Percentiles rank a stretch among this genome's conserved stretches.
phyloP scores from a whole-genome alignment of 2,797 vertebrate genomes.

The Malacoctenus gilli region DNA sequence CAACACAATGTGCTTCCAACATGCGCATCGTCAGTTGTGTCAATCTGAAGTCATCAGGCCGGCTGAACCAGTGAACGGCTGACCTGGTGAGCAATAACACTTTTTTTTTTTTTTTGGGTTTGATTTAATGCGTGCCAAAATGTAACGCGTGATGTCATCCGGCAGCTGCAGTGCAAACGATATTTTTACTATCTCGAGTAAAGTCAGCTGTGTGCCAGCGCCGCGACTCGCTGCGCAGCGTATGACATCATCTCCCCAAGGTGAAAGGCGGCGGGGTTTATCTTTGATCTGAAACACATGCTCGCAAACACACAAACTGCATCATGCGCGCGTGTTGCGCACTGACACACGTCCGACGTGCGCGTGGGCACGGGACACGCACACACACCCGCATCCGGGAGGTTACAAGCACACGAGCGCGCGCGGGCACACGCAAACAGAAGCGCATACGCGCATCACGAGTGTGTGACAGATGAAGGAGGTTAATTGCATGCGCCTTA shows the following conservation, averaged over 20 bases:
- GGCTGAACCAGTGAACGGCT: not conserved
- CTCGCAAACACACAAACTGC: not conserved
- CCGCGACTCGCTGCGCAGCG: conserved; percentile 37
- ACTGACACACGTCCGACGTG: not conserved
- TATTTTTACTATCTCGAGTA: conserved; percentile 25
- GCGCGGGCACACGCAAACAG: not conserved
- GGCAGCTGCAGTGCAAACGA: conserved; percentile 48
- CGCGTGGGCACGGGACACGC: too few relatives aligned
- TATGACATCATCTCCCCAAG: conserved; percentile 70
- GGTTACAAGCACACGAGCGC: not conserved
- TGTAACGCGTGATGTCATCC: conserved; percentile 42
- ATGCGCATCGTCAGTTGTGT: not conserved
- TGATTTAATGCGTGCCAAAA: not conserved
- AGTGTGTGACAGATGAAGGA: conserved; percentile 64
- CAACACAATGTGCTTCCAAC: too few relatives aligned
- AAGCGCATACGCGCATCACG: conserved; percentile 14
- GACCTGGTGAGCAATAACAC: not conserved
- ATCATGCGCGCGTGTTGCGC: not conserved
- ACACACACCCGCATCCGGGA: not conserved
- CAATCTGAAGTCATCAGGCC: not conserved
- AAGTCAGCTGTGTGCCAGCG: conserved; percentile 60
- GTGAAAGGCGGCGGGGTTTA: conserved; percentile 46
- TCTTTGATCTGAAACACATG: conserved; percentile 54
- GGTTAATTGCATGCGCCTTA: conserved; percentile 76
- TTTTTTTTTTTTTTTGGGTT: too few relatives aligned